Evolutionary conservation across 2,888 invertebrate species (phyloP), one percentile per base, ranked within the genome.

Genomic region (Philereme transversata): DNA sequence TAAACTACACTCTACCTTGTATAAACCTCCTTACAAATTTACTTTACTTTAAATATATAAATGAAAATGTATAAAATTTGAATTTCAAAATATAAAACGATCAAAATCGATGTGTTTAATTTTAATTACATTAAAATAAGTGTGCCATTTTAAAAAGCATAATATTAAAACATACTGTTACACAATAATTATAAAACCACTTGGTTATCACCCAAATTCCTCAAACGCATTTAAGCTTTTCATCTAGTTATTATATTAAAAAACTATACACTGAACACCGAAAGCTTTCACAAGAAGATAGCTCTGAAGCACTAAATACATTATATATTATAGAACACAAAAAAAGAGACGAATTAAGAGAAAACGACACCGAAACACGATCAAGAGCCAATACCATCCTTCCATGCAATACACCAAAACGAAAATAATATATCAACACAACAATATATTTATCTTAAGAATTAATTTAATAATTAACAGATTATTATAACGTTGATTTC

Each of bases 161-260:
- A 47, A 44, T 10, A 43, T 54, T 34, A 59, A 33, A 54, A 55
- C 44, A 10, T 7, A 52, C 44, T 48, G 10, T 47, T 53, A 59
- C 36, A 61, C 41, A 53, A 48, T 67, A 63, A 67, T 61, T 11
- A 68, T 11, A 52, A 75, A 84, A 83, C 77, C 79, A 88, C 89
- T 91, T 90, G 88, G 86, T 86, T 78, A 86, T 90, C 91, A 92
- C 91, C 91, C 91, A 92, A 92, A 92, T 92, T 92, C 91, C 91
- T 81, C 82, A 60, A 81, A 72, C 76, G 83, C 85, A 81, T 82
- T 78, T 69, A 88, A 90, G 90, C 90, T 61, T 78, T 81, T 77
- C 72, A 74, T 78, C 58, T 62, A 60, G 76, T 75, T 75, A 22
- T 75, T 68, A 71, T 59, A 67, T 71, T 68, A 53, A 72, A 70